phyloP scores from a whole-genome alignment of 2,797 vertebrate genomes.

The Gallinago stenura region DNA sequence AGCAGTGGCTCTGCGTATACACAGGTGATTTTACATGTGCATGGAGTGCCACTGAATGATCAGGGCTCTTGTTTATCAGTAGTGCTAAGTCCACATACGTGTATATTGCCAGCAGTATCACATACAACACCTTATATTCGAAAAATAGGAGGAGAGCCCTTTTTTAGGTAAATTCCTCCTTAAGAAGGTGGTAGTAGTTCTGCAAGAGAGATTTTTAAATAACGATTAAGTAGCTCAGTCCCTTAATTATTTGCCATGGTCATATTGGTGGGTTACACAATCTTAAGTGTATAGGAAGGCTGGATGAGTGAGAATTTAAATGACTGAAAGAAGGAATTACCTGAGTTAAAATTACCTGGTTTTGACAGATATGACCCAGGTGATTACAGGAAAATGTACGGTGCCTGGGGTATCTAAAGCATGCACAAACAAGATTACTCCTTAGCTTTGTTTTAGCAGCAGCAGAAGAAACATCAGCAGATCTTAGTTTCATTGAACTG shows the following conservation, averaged over 20 bases:
- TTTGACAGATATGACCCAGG: slow-evolving; percentile 15
- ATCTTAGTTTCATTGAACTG: background rate
- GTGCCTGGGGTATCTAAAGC: background rate
- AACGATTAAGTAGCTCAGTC: background rate
- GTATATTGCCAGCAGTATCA: background rate
- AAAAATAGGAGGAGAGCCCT: background rate
- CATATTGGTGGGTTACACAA: background rate
- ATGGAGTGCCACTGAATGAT: background rate
- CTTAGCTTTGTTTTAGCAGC: background rate
- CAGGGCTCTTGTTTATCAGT: background rate
- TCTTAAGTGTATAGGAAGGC: background rate
- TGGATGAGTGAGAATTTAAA: background rate
- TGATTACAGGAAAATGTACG: background rate
- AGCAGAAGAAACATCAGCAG: background rate
- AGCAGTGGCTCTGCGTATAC: background rate
- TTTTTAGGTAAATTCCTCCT: background rate
- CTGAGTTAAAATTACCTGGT: background rate
- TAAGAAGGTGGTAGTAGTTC: background rate
- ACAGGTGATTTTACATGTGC: background rate
- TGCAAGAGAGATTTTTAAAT: background rate
- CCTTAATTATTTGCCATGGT: background rate
- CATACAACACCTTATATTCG: background rate
- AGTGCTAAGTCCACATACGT: accelerated
- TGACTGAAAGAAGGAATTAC: background rate
- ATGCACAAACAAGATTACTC: background rate